Evolutionary conservation across 2,113 vertebrate genomes (phyloP).

Genomic region (Heterochromis multidens): DNA sequence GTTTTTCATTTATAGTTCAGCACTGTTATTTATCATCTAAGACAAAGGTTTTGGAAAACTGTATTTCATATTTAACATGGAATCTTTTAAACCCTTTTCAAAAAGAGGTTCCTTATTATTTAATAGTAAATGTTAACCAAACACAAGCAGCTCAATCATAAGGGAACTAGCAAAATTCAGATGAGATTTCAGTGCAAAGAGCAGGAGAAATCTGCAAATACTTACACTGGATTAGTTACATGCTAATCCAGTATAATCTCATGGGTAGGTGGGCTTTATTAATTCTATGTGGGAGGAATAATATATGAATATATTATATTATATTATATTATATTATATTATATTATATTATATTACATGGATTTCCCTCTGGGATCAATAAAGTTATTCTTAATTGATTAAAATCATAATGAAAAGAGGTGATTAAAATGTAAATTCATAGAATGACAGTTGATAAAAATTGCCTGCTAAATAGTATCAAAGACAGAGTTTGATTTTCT

Average conservation of each 20-base stretch:
- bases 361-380: too few species aligned
- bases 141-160: not conserved
- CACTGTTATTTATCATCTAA: not conserved
- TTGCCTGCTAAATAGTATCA: not conserved
- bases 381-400: too few species aligned
- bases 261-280: not conserved
- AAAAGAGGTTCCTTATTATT: not conserved
- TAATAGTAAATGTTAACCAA: not conserved
- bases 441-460: not conserved
- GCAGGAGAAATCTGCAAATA: not conserved
- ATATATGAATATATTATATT: too few species aligned
- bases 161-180: not conserved
- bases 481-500: not conserved
- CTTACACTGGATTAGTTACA: not conserved
- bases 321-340: too few species aligned
- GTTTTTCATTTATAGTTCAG: not conserved
- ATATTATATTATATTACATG: too few species aligned
- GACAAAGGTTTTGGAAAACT: not conserved
- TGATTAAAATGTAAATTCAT: not conserved
- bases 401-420: not conserved
- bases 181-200: not conserved
- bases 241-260: not conserved
- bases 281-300: not conserved
- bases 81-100: not conserved
- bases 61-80: not conserved